Conservation (phyloP, 2,797 vertebrate genomes). For the Taenioides sp. region DNA sequence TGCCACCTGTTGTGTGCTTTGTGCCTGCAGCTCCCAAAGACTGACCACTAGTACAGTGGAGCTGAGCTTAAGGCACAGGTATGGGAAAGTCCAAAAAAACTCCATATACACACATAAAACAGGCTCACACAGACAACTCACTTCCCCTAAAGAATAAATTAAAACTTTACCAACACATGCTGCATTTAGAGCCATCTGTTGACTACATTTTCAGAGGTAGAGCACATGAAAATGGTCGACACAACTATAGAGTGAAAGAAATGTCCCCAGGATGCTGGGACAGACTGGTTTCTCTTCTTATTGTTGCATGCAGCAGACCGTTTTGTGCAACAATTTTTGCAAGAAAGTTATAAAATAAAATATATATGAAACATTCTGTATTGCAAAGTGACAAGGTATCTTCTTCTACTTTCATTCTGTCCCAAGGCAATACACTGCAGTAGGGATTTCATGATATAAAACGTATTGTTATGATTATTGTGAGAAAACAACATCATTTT, state of each 20-base stretch:
- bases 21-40: constrained; percentile 27
- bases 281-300: constrained; percentile 21
- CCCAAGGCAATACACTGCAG: too few species aligned
- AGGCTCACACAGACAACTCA: too few species aligned
- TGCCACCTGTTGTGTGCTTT: constrained; percentile 21
- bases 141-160: not conserved
- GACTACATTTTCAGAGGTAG: not conserved
- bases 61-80: not conserved
- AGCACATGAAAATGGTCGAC: constrained; percentile 6
- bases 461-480: too few species aligned
- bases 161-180: not conserved
- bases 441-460: too few species aligned
- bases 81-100: not conserved
- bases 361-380: not conserved
- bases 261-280: constrained; percentile 18
- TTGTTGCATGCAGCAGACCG: not conserved
- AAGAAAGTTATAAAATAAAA: too few species aligned
- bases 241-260: constrained; percentile 4
- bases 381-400: not conserved
- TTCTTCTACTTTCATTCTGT: not conserved
- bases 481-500: too few species aligned
- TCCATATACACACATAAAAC: not conserved
- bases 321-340: not conserved
- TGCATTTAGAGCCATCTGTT: constrained; percentile 1
- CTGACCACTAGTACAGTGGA: not conserved